Conservation (phyloP, 1,140 invertebrate species). For the Helicorthomorpha holstii region DNA sequence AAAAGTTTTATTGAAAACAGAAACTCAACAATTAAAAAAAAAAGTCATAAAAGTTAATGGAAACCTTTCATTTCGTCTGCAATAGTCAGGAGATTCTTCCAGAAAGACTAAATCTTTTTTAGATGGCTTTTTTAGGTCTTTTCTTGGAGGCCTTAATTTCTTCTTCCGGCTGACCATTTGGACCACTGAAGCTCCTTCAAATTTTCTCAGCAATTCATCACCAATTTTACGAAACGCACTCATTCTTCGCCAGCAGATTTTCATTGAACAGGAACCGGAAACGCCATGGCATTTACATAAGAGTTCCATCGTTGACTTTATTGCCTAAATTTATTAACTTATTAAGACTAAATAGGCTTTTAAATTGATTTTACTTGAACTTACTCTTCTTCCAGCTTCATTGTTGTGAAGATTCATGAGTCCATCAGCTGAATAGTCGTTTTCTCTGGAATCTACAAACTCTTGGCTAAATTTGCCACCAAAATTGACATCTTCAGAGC, state of each 20-base stretch:
- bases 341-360: too few species aligned
- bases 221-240: constrained; percentile 49
- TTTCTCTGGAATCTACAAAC: constrained; percentile 65
- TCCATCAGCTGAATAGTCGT: constrained; percentile 44
- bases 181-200: constrained; percentile 62
- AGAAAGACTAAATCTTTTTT: constrained; percentile 66
- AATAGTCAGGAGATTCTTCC: constrained; percentile 70
- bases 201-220: constrained; percentile 49
- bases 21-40: too few species aligned
- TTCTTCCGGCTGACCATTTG: constrained; percentile 24
- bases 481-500: constrained; percentile 65
- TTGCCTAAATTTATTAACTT: too few species aligned
- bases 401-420: constrained; percentile 88
- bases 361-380: too few species aligned
- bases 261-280: constrained; percentile 81
- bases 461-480: constrained; percentile 67
- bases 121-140: constrained; percentile 59
- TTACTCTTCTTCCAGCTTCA: constrained; percentile 69
- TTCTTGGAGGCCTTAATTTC: constrained; percentile 40
- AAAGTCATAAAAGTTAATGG: constrained; percentile 23
- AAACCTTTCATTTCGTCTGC: constrained; percentile 65
- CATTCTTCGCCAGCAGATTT: constrained; percentile 82
- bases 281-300: constrained; percentile 94
- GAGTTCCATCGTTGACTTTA: constrained; percentile 70
- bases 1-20: too few species aligned